phyloP scores from a whole-genome alignment of 2,888 invertebrate species.

The Drosophila maculinotata region DNA sequence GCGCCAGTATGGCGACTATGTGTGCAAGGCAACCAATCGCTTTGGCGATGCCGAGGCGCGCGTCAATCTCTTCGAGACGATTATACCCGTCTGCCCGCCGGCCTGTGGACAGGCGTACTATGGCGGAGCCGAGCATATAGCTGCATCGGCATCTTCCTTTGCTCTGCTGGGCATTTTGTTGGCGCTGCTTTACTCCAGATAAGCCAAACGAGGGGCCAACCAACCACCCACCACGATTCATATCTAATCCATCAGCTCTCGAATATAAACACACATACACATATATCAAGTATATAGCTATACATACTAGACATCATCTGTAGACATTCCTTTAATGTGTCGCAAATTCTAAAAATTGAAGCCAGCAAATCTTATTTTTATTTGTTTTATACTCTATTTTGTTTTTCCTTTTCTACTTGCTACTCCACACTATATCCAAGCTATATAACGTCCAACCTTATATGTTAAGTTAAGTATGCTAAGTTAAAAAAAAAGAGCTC shows the following conservation, averaged over 20 bases:
- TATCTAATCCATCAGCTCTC: constrained; percentile 57
- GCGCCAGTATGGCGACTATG: constrained; percentile 93
- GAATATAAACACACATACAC: constrained; percentile 40
- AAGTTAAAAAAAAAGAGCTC: constrained; percentile 58
- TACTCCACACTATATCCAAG: constrained; percentile 26
- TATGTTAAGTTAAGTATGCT: constrained; percentile 71
- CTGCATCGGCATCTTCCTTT: constrained; percentile 84
- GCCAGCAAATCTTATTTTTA: constrained; percentile 17
- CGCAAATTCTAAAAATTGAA: constrained; percentile 26
- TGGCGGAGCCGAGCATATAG: constrained; percentile 82
- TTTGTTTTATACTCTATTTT: constrained; percentile 19
- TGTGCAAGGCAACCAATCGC: constrained; percentile 95
- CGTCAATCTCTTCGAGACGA: constrained; percentile 94
- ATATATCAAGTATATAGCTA: constrained; percentile 36
- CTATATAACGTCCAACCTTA: constrained; percentile 68
- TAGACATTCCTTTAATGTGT: constrained; percentile 35
- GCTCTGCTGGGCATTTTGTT: constrained; percentile 86
- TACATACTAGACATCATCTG: constrained; percentile 32
- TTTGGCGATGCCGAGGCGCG: constrained; percentile 92
- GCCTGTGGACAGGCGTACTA: constrained; percentile 88
- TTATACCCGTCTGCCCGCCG: constrained; percentile 96
- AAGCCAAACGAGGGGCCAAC: constrained; percentile 59
- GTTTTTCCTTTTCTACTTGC: constrained; percentile 1
- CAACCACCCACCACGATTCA: constrained; percentile 35
- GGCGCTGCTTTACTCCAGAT: constrained; percentile 85